Conservation (phyloP, 2,797 vertebrate species). For the Catharus ustulatus region DNA sequence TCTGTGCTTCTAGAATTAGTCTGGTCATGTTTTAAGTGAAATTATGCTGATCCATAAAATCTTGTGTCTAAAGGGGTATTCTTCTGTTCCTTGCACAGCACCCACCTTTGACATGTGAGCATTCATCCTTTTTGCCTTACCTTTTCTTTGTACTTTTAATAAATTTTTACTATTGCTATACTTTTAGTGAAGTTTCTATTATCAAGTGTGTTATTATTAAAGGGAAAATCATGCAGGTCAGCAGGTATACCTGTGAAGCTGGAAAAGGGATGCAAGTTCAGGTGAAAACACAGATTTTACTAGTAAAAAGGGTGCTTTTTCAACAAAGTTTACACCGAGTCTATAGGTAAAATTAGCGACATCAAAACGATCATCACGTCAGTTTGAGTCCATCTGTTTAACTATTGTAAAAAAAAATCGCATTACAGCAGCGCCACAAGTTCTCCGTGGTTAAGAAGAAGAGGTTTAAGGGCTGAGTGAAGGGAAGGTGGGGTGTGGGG, state of each 20-base stretch:
- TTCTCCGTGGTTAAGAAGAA: background rate
- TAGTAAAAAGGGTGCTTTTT: background rate
- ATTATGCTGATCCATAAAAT: background rate
- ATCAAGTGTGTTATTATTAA: background rate
- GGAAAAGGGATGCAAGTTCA: background rate
- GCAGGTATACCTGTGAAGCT: background rate
- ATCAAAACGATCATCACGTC: background rate
- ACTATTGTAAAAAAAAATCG: background rate
- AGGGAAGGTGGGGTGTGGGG: background rate
- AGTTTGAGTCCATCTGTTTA: background rate
- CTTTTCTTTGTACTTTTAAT: background rate
- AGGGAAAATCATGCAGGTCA: background rate
- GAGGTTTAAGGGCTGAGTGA: accelerated
- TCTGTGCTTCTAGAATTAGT: background rate
- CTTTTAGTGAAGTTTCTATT: background rate
- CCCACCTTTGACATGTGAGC: background rate
- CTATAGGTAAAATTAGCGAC: background rate
- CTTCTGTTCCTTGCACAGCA: background rate
- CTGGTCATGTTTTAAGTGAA: background rate
- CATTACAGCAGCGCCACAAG: background rate
- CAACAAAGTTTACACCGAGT: background rate
- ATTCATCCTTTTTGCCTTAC: background rate
- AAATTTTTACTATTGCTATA: background rate
- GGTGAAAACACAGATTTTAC: background rate
- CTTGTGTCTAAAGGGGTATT: background rate